Conservation (phyloP, 2,113 vertebrate genomes). For the Alces alces region DNA sequence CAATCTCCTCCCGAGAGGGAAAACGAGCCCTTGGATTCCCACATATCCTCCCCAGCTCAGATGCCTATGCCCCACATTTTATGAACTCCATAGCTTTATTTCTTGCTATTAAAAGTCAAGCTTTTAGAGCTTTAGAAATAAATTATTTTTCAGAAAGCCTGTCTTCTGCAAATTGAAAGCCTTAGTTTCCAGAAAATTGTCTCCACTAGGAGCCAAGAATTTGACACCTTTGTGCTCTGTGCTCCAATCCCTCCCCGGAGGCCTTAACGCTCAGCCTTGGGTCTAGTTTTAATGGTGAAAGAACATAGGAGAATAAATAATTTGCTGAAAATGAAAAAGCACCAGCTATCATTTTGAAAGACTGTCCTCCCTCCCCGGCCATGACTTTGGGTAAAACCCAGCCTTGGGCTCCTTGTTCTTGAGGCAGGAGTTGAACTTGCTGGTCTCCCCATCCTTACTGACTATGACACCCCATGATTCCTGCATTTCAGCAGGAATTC, state of each 20-base stretch:
- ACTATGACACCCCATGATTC: neutral
- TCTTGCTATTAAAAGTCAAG: slow-evolving; percentile 52
- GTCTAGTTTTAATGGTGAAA: neutral
- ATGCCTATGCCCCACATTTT: neutral
- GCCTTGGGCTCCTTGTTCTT: neutral
- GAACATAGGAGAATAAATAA: slow-evolving; percentile 1
- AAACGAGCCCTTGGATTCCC: neutral
- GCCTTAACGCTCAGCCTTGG: neutral
- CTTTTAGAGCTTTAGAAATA: slow-evolving; percentile 50
- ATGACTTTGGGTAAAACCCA: neutral
- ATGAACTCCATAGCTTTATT: neutral
- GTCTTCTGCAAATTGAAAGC: slow-evolving; percentile 38
- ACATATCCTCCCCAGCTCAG: accelerated
- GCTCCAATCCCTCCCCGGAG: neutral
- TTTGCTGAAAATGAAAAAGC: neutral
- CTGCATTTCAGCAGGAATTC: neutral
- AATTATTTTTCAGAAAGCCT: slow-evolving; percentile 48
- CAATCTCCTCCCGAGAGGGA: neutral
- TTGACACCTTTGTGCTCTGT: neutral
- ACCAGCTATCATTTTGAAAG: neutral
- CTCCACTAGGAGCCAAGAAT: neutral
- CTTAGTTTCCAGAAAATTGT: slow-evolving; percentile 40
- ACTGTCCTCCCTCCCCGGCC: neutral
- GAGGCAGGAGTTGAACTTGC: no score
- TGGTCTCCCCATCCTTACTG: neutral